Base-by-base conservation (phyloP, 92 coral and sea anemone species). In the Epizoanthus ramosus region DNA sequence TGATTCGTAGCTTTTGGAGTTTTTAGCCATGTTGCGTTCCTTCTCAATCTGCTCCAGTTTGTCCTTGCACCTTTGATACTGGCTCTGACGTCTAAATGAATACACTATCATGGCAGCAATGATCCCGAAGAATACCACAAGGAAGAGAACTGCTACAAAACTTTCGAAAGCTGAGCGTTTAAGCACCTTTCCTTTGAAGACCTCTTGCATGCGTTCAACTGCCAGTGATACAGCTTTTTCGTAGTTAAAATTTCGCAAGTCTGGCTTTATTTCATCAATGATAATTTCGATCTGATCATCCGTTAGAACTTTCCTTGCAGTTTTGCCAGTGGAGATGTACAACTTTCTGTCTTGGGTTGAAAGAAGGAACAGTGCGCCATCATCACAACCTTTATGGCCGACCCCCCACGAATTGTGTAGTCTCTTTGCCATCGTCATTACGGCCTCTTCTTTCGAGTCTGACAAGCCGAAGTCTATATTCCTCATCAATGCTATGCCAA, bases 391-490 rank as follows among this genome's bases (percentile, higher is more conserved):
- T 3, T 54, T 13, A 68, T 88, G 79, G 0, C 98, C 98, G 8
- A 94, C 94, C 19, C 91, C 98, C 98, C 98, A 94, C 22, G 74
- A 43, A 63, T 85, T 88, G 63, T 94, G 98, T 69, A 94, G 75
- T 68, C 84, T 70, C 75, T 86, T 76, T 31, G 98, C 93, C 63
- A 94, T 87, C 28, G 80, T 83, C 68, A 83, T 52, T 12, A 87
- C 89, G 28, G 80, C 69, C 50, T 88, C 92, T 17, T 81, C 94
- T 18, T 37, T 70, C 4, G 71, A 84, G 68, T 80, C 83, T 17
- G 65, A 91, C 13, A 86, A 68, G 33, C 75, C 61, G 35, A 31
- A 35, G 4, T 79, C 79, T 89, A 94, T 90, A 70, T 75, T 87
- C 21, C 79, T 85, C 86, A 94, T 71, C 71, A 94, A 72, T 1